Evolutionary conservation across 2,888 invertebrate species (phyloP), one percentile per base, ranked within the genome.

Genomic region (Chymomyza procnemis): DNA sequence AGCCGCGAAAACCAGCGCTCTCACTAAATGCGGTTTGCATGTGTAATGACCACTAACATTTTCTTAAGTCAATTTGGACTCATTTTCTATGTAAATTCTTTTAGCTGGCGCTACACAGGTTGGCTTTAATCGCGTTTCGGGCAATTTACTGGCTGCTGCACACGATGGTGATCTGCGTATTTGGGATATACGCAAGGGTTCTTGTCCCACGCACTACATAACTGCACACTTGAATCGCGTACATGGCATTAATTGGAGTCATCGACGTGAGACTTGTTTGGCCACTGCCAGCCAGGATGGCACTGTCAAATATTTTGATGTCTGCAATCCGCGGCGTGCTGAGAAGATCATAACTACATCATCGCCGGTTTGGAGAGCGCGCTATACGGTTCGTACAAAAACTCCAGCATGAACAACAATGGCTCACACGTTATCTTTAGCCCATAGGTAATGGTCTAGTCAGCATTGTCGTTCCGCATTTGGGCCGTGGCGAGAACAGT

Each of bases 111-210:
- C 97, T 3, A 96, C 97, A 1, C 97, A 98, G 92, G 97, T 98
- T 1, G 95, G 97, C 85, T 99, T 98, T 95, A 98, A 98, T 90
- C 94, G 95, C 85, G 93, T 97, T 60, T 95, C 96, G 1, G 93
- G 95, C 0, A 93, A 97, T 89, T 92, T 97, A 73, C 92, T 99
- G 75, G 98, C 98, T 1, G 98, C 98, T 55, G 96, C 98, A 4
- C 98, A 99, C 90, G 98, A 98, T 89, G 98, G 97, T 2, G 98
- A 98, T 91, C 94, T 99, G 3, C 95, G 98, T 90, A 94, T 99
- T 76, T 99, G 98, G 98, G 99, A 99, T 90, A 95, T 96, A 78
- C 93, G 98, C 73, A 97, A 97, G 92, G 94, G 95, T 72, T 94
- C 94, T 59, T 93, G 95, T 62, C 98, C 98, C 0, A 93, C 97